Evolutionary conservation across 2,888 invertebrate species (phyloP), one percentile per base, ranked within the genome.

Genomic region (Tribolium freemani): DNA sequence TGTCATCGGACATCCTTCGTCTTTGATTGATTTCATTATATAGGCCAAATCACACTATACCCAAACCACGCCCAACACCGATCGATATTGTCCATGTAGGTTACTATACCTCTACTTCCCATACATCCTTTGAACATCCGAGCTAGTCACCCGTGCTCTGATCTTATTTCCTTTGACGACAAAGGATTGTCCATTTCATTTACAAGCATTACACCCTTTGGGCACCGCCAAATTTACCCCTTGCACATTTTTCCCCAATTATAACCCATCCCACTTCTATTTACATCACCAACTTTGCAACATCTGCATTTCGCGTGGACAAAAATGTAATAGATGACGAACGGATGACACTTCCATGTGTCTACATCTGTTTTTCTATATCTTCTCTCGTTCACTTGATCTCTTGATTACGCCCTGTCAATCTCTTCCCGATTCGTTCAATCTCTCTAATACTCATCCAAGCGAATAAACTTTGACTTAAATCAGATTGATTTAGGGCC

Each of bases 1-100:
- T 67, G 67, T 67, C 60, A 71, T 53, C 30, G 31, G 54, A 57
- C 56, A 45, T 56, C 31, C 51, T 73, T 72, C 69, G 11, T 69
- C 31, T 80, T 77, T 80, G 77, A 81, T 80, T 80, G 78, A 80
- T 81, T 80, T 78, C 70, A 78, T 79, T 80, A 81, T 80, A 77
- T 77, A 79, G 81, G 78, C 64, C 77, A 81, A 76, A 79, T 79
- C 75, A 77, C 78, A 76, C 73, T 75, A 75, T 61, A 75, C 38
- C 74, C 78, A 82, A 79, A 78, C 83, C 83, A 83, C 84, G 82
- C 83, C 84, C 83, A 79, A 78, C 77, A 30, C 46, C 79, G 83
- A 84, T 84, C 84, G 80, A 84, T 84, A 83, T 80, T 77, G 80
- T 76, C 78, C 80, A 82, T 79, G 79, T 82, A 81, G 81, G 81